Evolutionary conservation across 2,888 invertebrate species (phyloP), one percentile per base, ranked within the genome.

Genomic region (Clitarchus hookeri): DNA sequence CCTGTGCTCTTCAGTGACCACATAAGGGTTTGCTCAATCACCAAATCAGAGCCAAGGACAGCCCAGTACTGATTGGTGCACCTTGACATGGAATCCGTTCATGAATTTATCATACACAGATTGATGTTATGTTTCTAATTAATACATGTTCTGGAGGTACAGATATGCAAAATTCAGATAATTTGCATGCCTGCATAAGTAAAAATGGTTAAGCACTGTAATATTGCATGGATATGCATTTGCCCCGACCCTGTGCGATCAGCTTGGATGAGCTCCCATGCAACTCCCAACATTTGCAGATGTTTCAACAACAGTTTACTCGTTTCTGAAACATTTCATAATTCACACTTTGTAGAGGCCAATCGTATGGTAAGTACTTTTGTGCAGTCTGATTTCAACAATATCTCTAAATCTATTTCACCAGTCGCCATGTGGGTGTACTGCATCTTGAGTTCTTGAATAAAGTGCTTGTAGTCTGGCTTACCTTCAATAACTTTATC

Each of bases 141-240:
- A 79, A 25, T 79, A 26, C n/a, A 79, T 79, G 79, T 79, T 79
- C n/a, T 79, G 79, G 26, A 79, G 79, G n/a, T 79, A 16, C 27
- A n/a, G 13, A 79, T n/a, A 79, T 27, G 23, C 79, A 19, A n/a
- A 79, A 8, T 79, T n/a, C 3, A n/a, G 78, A 79, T 79, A 79
- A n/a, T 79, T 79, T 79, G 79, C 13, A 79, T 79, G 79, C 27
- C 13, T n/a, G 13, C 79, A 79, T 0, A 12, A 79, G 25, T 23
- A n/a, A 79, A 79, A 26, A 79, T 79, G 6, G 23, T 25, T 79
- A 79, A n/a, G 79, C 79, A 79, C 79, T 79, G n/a, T 26, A 27
- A 79, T 79, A 79, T 79, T 26, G 13, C n/a, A 27, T 79, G 25
- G 79, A 79, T 12, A 79, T 79, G 0, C 25, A 79, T 79, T 25